Base-by-base conservation (phyloP, 1,140 invertebrate genomes). In the Brachionus koreanus region DNA sequence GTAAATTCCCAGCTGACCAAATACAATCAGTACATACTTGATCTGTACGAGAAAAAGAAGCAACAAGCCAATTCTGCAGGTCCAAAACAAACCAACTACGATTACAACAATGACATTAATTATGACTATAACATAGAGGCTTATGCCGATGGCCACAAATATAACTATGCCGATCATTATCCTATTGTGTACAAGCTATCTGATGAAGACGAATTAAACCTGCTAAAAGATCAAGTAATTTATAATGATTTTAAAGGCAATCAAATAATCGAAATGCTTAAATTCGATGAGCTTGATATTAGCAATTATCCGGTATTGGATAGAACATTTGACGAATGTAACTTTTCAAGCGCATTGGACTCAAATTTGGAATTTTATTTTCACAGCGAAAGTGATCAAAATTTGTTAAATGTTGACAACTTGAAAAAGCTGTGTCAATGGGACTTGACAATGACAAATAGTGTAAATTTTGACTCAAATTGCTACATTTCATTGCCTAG, bases 291-390 rank as follows among this genome's bases (percentile, higher is more conserved):
- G n/a, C 39, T 52, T 39, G 9, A 39, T 33, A 29, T 23, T 9
- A 39, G 23, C 52, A 57, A 79, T 13, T 57, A 35, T 79, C 76
- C 33, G 13, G 35, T 4, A 35, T 10, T 74, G 9, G 13, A 12
- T 12, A 2, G 10, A 0, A 43, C 19, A 43, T 74, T 13, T 25
- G 19, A 23, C 23, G 12, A 13, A 0, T 79, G 76, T 43, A 79
- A 79, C 29, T 65, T 61, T 65, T 61, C 76, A 5, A 25, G 19
- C 23, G 76, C 25, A 2, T 29, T 65, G 5, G 57, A 65, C 16
- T 43, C 25, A n/a, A 82, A 82, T 52, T 49, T 65, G 3, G 79
- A 82, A 43, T 65, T 67, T 69, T 82, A 82, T 49, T 82, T 82
- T 52, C 9, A 65, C 23, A 42, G 23, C 16, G 19, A 63, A 43